A percentile compares a stretch with the other conserved stretches of the same genome.
phyloP scores from a whole-genome alignment of 30 jellyfish, hydroid and myxozoan species.

The Turritopsis rubra region DNA sequence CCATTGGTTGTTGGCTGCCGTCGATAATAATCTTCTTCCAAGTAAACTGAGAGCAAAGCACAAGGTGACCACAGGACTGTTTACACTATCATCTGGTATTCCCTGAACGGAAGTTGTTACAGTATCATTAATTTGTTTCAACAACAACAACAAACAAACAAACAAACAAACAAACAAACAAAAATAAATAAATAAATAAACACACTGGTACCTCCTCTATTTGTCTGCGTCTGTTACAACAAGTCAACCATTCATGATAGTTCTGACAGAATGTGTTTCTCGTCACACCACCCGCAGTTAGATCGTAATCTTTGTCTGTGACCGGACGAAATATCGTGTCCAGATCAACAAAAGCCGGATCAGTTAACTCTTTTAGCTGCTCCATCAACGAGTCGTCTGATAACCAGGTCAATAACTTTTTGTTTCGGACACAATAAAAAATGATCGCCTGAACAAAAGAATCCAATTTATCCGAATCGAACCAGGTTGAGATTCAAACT shows the following conservation, averaged over 20 bases:
- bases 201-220: constrained; percentile 6
- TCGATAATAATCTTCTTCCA: constrained; percentile 84
- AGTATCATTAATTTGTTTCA: neutral
- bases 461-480: no score
- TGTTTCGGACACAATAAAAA: constrained; percentile 55
- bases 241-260: constrained; percentile 59
- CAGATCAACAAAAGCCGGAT: constrained; percentile 57
- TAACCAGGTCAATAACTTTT: constrained; percentile 51
- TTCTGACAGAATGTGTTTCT: constrained; percentile 47
- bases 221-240: constrained; percentile 44
- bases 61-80: constrained; percentile 54
- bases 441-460: constrained; percentile 49
- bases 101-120: constrained; percentile 30
- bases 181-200: neutral
- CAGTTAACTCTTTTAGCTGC: constrained; percentile 40
- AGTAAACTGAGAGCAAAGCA: constrained; percentile 84
- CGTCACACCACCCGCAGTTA: constrained; percentile 71
- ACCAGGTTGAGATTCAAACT: no score
- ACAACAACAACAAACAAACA: neutral
- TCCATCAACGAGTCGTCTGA: constrained; percentile 59
- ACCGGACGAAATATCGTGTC: constrained; percentile 90
- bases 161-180: neutral
- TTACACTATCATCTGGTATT: constrained; percentile 41
- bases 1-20: constrained; percentile 81
- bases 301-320: constrained; percentile 87